phyloP scores from a whole-genome alignment of 1,140 invertebrate genomes.

The Papilio dardanus region DNA sequence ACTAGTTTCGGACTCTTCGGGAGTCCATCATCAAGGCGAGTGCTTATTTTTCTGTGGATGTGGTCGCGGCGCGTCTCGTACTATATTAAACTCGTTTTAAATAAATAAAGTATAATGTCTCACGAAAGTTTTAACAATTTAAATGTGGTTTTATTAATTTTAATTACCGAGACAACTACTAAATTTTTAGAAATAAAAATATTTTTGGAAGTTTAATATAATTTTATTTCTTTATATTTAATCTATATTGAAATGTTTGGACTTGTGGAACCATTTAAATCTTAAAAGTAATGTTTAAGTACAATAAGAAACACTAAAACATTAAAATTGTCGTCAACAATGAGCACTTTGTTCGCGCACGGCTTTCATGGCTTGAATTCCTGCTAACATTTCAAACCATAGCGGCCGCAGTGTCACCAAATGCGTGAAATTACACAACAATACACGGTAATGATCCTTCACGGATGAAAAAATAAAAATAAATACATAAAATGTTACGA shows the following conservation, averaged over 20 bases:
- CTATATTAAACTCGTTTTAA: no score
- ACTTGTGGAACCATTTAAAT: slow-evolving; percentile 40
- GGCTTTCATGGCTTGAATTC: slow-evolving; percentile 61
- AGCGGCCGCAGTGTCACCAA: slow-evolving; percentile 75
- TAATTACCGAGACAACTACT: background rate
- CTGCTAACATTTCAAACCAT: slow-evolving; percentile 65
- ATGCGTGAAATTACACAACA: slow-evolving; percentile 78
- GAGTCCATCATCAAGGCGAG: no score
- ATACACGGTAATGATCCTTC: slow-evolving; percentile 74
- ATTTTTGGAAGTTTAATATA: no score
- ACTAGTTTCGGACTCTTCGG: no score
- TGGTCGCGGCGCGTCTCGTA: no score
- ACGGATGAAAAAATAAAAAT: slow-evolving; percentile 70
- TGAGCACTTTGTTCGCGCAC: slow-evolving; percentile 56
- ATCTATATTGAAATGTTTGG: slow-evolving; percentile 1
- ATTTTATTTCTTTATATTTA: background rate
- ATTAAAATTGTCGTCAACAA: slow-evolving; percentile 63
- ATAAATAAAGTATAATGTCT: no score
- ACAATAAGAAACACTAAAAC: slow-evolving; percentile 55
- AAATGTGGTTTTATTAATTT: background rate
- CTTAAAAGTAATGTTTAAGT: slow-evolving; percentile 38
- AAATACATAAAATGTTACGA: slow-evolving; percentile 59
- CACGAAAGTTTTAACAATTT: no score
- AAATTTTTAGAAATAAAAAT: no score
- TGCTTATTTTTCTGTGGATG: no score